These are phyloP conservation scores for Carassius carassius DNA, from an alignment of 2,113 vertebrate genomes.

Conservation along the genomic window DNA sequence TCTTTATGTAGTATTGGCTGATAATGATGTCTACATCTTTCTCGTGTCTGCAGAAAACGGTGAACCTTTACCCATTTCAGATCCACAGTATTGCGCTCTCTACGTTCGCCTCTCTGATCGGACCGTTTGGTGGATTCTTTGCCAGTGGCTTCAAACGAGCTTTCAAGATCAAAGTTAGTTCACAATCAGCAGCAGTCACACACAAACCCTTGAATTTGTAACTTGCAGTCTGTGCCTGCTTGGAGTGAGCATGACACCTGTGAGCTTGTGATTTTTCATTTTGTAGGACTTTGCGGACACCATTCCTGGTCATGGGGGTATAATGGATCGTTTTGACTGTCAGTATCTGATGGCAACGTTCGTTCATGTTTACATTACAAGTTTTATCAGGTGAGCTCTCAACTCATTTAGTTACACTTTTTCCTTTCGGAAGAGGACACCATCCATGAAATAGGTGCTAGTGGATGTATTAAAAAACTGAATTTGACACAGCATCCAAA, in stretches of 20 bases:
- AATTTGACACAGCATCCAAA: not conserved
- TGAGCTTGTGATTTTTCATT: conserved; percentile 22
- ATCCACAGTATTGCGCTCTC: conserved; percentile 95
- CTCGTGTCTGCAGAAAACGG: conserved; percentile 77
- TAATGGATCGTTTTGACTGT: conserved; percentile 89
- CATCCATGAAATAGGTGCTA: not conserved
- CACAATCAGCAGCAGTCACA: not conserved
- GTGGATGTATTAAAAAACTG: not conserved
- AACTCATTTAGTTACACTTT: not conserved
- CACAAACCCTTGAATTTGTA: not conserved
- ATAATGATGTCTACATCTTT: conserved; percentile 5
- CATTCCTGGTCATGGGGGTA: conserved; percentile 97
- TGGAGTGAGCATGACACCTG: not conserved
- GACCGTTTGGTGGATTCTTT: conserved; percentile 98
- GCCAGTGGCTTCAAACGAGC: conserved; percentile 98
- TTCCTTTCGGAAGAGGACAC: not conserved
- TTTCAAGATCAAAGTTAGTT: conserved; percentile 94
- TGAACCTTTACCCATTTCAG: conserved; percentile 92
- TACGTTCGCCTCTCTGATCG: conserved; percentile 91
- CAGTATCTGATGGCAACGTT: conserved; percentile 96
- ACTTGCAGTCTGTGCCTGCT: not conserved
- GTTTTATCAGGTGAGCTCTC: conserved; percentile 88
- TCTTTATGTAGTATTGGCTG: not conserved
- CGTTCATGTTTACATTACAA: conserved; percentile 95
- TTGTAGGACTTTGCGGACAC: conserved; percentile 94